Percentiles rank a stretch among this genome's conserved stretches.
Evolutionary conservation across 2,113 vertebrate species (phyloP).

Genomic region (Junco hyemalis): DNA sequence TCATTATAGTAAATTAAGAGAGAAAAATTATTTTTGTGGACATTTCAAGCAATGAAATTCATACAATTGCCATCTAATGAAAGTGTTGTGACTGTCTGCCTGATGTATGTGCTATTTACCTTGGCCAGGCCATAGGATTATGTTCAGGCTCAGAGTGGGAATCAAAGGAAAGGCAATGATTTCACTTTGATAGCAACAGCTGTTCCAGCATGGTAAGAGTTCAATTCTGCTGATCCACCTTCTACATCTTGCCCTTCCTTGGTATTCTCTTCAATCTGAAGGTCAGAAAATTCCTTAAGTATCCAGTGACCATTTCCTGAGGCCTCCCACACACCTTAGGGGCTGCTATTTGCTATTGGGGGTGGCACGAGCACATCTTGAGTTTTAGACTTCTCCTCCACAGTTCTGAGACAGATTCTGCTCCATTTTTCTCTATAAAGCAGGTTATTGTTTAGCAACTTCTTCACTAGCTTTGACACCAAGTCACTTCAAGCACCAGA

Average conservation of each 20-base stretch:
- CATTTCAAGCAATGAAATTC: background rate
- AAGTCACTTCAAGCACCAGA: background rate
- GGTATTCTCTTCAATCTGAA: background rate
- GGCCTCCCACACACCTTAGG: background rate
- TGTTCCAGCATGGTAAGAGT: background rate
- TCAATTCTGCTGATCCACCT: background rate
- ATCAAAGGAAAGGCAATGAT: background rate
- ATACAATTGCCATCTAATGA: background rate
- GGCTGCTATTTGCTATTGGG: background rate
- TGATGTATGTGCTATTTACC: background rate
- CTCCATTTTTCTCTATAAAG: background rate
- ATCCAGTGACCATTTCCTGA: background rate
- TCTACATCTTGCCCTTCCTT: background rate
- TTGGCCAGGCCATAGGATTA: background rate
- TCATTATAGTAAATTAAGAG: background rate
- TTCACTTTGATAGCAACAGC: background rate
- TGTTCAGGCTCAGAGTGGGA: background rate
- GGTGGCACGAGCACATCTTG: background rate
- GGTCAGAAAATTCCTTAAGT: background rate
- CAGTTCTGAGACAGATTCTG: background rate
- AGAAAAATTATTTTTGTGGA: background rate
- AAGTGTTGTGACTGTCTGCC: background rate
- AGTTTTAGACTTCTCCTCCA: background rate
- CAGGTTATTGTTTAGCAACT: background rate
- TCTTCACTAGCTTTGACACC: background rate